Percentiles rank a stretch among this genome's conserved stretches.
These are phyloP conservation scores for Dione juno DNA, from an alignment of 2,888 invertebrate genomes.

Conservation along the genomic window DNA sequence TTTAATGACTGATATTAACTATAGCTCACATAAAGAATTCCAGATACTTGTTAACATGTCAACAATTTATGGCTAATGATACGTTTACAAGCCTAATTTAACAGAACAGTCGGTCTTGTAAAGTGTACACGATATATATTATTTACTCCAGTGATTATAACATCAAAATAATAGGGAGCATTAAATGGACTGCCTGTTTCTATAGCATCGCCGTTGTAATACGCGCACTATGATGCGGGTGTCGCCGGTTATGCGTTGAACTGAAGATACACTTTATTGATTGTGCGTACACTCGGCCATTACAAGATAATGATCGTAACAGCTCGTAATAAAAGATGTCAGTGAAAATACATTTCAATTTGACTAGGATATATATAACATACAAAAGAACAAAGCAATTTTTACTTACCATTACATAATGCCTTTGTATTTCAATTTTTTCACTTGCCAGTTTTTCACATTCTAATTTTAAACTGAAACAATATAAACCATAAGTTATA, in stretches of 20 bases:
- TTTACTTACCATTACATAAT: constrained; percentile 93
- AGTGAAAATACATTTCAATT: constrained; percentile 31
- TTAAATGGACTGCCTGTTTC: constrained; percentile 54
- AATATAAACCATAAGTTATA: constrained; percentile 50
- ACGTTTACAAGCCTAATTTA: constrained; percentile 40
- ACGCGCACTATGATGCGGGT: constrained; percentile 55
- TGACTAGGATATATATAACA: constrained; percentile 2
- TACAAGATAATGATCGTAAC: constrained; percentile 47
- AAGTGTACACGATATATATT: constrained; percentile 46
- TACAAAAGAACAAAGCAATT: background rate
- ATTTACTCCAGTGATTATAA: constrained; percentile 50
- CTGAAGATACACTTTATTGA: constrained; percentile 64
- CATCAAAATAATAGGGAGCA: constrained; percentile 54
- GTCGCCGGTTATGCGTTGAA: constrained; percentile 54
- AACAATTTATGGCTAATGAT: constrained; percentile 44
- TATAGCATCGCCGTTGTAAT: constrained; percentile 57
- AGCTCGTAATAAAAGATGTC: constrained; percentile 30
- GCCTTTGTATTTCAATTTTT: constrained; percentile 95
- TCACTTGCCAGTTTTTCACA: constrained; percentile 94
- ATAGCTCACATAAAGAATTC: constrained; percentile 13
- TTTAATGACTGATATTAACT: constrained; percentile 9
- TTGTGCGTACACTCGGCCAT: constrained; percentile 44
- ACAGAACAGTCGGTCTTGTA: constrained; percentile 46
- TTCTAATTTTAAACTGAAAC: constrained; percentile 91
- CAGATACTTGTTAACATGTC: constrained; percentile 31